phyloP scores from a whole-genome alignment of 2,797 vertebrate species.

The Coreius guichenoti region DNA sequence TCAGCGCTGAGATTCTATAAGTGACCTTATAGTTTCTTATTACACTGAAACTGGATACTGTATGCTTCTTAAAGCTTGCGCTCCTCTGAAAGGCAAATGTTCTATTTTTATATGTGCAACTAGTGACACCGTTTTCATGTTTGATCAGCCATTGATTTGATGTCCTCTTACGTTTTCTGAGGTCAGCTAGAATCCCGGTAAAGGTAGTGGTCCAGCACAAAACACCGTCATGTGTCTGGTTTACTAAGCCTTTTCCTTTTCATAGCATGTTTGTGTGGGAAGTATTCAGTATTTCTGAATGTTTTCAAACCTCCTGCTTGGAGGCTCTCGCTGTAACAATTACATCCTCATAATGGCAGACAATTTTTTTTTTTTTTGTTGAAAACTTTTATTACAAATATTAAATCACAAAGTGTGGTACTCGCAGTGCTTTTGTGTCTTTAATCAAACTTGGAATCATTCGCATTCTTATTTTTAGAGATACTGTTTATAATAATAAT shows the following conservation, averaged over 20 bases:
- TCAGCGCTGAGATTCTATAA: conserved; percentile 68
- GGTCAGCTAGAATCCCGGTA: conserved; percentile 29
- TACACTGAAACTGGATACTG: conserved; percentile 70
- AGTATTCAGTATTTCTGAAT: conserved; percentile 60
- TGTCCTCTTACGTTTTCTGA: conserved; percentile 26
- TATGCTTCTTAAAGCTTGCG: conserved; percentile 69
- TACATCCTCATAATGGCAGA: conserved; percentile 55
- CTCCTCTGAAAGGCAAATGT: conserved; percentile 72
- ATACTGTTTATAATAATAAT: neutral
- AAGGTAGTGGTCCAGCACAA: conserved; percentile 37
- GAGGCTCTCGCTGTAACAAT: conserved; percentile 55
- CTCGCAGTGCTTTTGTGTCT: conserved; percentile 36
- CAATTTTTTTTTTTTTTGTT: conserved; percentile 37
- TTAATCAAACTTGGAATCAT: conserved; percentile 4
- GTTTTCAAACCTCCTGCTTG: conserved; percentile 48
- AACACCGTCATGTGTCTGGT: conserved; percentile 48
- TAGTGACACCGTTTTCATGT: conserved; percentile 56
- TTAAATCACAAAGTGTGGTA: conserved; percentile 66
- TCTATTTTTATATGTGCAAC: conserved; percentile 81
- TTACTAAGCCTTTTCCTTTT: conserved; percentile 52
- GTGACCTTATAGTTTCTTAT: conserved; percentile 73
- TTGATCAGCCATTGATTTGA: conserved; percentile 42
- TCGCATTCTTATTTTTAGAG: neutral
- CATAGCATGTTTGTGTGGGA: conserved; percentile 60
- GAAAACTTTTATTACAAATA: conserved; percentile 62